A percentile compares a stretch with the other conserved stretches of the same genome.
phyloP scores from a whole-genome alignment of 2,888 invertebrate species.

The Noctua pronuba region DNA sequence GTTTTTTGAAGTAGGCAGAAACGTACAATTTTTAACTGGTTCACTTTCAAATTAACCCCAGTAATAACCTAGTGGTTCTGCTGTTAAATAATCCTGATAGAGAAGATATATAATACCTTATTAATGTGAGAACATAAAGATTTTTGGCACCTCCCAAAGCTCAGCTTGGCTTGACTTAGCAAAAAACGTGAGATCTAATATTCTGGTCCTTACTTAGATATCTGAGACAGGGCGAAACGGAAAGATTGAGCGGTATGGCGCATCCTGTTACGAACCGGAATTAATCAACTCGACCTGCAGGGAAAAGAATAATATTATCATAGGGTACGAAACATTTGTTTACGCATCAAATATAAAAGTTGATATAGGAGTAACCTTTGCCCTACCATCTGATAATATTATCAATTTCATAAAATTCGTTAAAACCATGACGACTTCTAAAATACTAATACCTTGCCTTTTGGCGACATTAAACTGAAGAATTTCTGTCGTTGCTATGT shows the following conservation, averaged over 20 bases:
- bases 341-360: neutral
- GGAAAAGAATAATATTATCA: neutral
- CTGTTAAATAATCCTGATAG: neutral
- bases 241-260: conserved; percentile 2
- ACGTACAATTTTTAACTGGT: neutral
- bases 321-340: neutral
- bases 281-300: neutral
- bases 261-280: neutral
- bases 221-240: conserved; percentile 3
- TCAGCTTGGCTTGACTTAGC: neutral
- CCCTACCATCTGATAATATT: neutral
- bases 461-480: neutral
- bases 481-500: neutral
- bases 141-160: neutral
- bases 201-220: neutral
- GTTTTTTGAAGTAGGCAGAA: neutral
- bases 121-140: neutral
- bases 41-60: neutral
- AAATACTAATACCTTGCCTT: neutral
- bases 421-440: neutral
- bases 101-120: neutral
- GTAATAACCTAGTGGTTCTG: neutral
- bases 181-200: neutral
- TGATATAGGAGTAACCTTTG: neutral
- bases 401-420: neutral